These are phyloP conservation scores for Listronotus oregonensis DNA, from an alignment of 1,140 invertebrate genomes.

Conservation along the genomic window DNA sequence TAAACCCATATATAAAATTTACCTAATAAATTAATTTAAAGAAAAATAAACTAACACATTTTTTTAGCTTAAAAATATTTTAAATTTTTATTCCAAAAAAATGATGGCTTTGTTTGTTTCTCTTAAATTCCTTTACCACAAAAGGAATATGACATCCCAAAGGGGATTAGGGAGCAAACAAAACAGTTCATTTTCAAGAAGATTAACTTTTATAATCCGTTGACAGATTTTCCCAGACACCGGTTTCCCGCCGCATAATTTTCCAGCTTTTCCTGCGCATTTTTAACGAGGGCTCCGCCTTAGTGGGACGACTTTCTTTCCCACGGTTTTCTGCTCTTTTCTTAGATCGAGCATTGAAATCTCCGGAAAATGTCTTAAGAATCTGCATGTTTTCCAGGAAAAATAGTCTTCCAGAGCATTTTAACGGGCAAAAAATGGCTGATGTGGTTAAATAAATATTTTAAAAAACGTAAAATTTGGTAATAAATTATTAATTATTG, in stretches of 20 bases:
- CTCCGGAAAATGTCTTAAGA: constrained; percentile 20
- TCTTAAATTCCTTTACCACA: too few species aligned
- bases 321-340: constrained; percentile 31
- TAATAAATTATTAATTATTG: too few species aligned
- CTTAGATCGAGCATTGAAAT: constrained; percentile 40
- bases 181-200: constrained; percentile 49
- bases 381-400: neutral
- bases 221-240: constrained; percentile 46
- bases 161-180: constrained; percentile 14
- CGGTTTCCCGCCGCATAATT: constrained; percentile 40
- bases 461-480: too few species aligned
- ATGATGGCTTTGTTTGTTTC: too few species aligned
- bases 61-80: too few species aligned
- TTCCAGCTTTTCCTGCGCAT: constrained; percentile 31
- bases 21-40: too few species aligned
- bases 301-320: constrained; percentile 24
- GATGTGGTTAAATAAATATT: too few species aligned
- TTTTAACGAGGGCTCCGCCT: constrained; percentile 25
- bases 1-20: too few species aligned
- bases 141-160: constrained; percentile 14
- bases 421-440: too few species aligned
- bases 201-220: constrained; percentile 53
- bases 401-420: too few species aligned
- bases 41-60: too few species aligned
- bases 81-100: too few species aligned